Conservation (phyloP, 2,888 invertebrate genomes). For the Cosmopolites sordidus region DNA sequence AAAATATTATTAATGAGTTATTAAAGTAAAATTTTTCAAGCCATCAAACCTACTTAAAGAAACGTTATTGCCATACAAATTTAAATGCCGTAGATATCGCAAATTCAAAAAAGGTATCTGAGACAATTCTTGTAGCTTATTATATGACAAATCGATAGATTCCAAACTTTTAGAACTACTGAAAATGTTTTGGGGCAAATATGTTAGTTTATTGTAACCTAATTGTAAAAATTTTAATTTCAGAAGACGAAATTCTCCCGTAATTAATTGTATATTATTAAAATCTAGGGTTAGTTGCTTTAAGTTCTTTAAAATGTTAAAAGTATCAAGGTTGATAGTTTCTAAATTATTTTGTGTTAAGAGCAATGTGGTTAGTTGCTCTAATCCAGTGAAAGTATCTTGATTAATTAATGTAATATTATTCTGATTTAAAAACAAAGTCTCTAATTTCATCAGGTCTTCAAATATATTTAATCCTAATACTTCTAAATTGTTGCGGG, state of each 20-base stretch:
- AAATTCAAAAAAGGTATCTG: background rate
- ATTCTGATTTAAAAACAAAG: background rate
- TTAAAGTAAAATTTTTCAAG: background rate
- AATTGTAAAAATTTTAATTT: slow-evolving; percentile 5
- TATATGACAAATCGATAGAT: slow-evolving; percentile 1
- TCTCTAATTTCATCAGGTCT: background rate
- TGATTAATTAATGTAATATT: background rate
- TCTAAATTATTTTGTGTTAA: slow-evolving; percentile 7
- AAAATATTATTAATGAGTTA: background rate
- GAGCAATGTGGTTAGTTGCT: background rate
- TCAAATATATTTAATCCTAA: background rate
- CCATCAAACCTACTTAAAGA: background rate
- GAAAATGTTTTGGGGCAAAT: background rate
- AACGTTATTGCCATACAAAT: background rate
- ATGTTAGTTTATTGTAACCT: background rate
- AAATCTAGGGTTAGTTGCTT: slow-evolving; percentile 2
- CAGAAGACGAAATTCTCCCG: background rate
- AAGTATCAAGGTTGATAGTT: background rate
- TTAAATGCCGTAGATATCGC: background rate
- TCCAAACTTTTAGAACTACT: background rate
- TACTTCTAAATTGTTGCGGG: background rate
- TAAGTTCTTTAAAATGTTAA: slow-evolving; percentile 3
- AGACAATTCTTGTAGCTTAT: background rate
- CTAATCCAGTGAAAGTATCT: background rate
- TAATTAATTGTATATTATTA: slow-evolving; percentile 1